Base-by-base conservation (phyloP, 2,113 vertebrate genomes). In the Limnothrissa miodon region DNA sequence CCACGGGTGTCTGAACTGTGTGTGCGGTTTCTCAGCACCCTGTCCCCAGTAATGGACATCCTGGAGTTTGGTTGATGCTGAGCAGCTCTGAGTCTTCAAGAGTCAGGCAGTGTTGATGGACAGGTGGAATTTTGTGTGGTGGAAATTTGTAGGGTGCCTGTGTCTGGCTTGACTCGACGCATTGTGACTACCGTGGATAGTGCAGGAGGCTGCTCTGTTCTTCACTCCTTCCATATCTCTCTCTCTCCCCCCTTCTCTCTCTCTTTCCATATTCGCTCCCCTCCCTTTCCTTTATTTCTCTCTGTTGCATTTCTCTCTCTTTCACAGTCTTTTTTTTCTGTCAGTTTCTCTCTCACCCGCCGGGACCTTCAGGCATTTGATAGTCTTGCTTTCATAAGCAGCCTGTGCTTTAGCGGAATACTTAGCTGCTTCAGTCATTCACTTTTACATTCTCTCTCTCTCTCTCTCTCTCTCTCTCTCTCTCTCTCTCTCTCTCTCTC, bases 291-390 rank as follows among this genome's bases (percentile, higher is more conserved):
- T 59, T 23, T 78, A 6, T 33, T 74, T 62, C 45, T 78, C 33
- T 46, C 46, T 39, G 4, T 81, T 62, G 29, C 39, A 48, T 78
- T 29, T 81, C 29, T 45, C 39, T 25, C 5, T 79, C 56, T 42
- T 45, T 46, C 78, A 33, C 36, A 39, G 45, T 78, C n/a, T 66
- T 66, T 13, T 56, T 70, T 74, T 36, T 74, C 13, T 74, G 25
- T 33, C 29, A 33, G 23, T 66, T 66, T 25, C 66, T 62, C 45
- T 81, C 44, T 39, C 56, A 46, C 39, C 8, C 81, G 29, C 56
- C 80, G 83, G 86, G 25, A 56, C 87, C 91, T 89, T 90, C 83
- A 74, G 90, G 87, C 87, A 85, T 86, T 81, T 84, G 87, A 62
- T 1, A 59, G 78, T 90, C 90, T 78, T 5, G 11, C 10, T 62